phyloP scores from a whole-genome alignment of 2,888 invertebrate genomes.

The Timema podura region DNA sequence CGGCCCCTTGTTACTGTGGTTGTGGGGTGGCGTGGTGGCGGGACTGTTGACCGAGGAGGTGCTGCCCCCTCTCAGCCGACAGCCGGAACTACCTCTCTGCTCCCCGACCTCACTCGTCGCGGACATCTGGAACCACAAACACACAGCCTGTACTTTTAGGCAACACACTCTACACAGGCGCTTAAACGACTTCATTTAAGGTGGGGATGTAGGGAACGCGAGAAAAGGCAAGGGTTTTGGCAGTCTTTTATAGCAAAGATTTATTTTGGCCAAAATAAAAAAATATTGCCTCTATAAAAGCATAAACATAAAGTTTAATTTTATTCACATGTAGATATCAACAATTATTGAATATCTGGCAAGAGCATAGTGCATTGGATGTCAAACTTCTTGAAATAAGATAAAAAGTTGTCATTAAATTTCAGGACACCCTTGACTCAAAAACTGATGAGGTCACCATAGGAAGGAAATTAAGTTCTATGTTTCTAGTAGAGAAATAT shows the following conservation, averaged over 20 bases:
- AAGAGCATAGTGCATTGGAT: too few species aligned
- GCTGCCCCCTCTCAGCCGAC: slow-evolving; percentile 33
- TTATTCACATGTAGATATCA: too few species aligned
- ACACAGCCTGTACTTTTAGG: background rate
- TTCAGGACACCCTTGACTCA: too few species aligned
- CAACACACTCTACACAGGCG: background rate
- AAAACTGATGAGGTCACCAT: too few species aligned
- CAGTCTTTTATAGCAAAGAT: background rate
- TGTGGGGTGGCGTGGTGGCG: slow-evolving; percentile 40
- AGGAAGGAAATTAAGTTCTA: too few species aligned
- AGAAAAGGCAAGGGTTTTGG: background rate
- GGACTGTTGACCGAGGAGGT: slow-evolving; percentile 44
- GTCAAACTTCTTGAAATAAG: too few species aligned
- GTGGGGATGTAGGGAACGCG: background rate
- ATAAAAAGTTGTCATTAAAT: too few species aligned
- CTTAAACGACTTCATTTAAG: background rate
- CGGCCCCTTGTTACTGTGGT: slow-evolving; percentile 26
- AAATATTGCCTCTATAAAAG: too few species aligned
- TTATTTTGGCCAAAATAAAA: too few species aligned
- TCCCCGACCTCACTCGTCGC: slow-evolving; percentile 29
- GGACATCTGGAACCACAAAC: slow-evolving; percentile 26
- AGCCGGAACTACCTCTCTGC: slow-evolving; percentile 21
- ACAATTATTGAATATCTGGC: too few species aligned
- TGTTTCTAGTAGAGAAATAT: too few species aligned
- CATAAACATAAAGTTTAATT: too few species aligned